Conservation (phyloP, 2,797 vertebrate species). For the Myotis planiceps region DNA sequence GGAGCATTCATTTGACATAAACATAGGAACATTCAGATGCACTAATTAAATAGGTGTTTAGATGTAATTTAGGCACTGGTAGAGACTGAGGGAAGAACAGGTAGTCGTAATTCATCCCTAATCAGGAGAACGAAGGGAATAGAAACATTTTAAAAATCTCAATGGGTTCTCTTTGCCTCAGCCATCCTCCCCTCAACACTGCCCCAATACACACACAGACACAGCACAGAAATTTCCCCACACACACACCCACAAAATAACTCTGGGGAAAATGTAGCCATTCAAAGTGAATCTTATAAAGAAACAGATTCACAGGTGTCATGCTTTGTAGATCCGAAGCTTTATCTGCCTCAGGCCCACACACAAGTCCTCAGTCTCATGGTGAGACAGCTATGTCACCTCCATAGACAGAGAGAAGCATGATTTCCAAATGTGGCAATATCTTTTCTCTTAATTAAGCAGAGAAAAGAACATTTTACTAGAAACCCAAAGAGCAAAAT, state of each 20-base stretch:
- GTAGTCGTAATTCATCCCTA: background rate
- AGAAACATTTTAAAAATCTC: background rate
- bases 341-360: background rate
- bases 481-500: constrained; percentile 34
- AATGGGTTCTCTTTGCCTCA: background rate
- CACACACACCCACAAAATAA: background rate
- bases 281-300: background rate
- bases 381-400: background rate
- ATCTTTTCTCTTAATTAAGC: background rate
- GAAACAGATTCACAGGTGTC: background rate
- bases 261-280: background rate
- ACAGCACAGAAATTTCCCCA: background rate
- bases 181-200: accelerated
- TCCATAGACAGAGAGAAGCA: background rate
- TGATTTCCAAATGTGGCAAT: background rate
- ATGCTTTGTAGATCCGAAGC: background rate
- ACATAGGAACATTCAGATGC: background rate
- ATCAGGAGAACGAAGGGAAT: background rate
- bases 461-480: constrained; percentile 1
- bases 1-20: background rate
- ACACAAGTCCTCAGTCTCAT: background rate
- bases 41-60: background rate
- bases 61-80: background rate
- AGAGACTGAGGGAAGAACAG: background rate
- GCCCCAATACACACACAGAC: background rate